Conservation (phyloP, 2,113 vertebrate genomes). For the Peromyscus leucopus region DNA sequence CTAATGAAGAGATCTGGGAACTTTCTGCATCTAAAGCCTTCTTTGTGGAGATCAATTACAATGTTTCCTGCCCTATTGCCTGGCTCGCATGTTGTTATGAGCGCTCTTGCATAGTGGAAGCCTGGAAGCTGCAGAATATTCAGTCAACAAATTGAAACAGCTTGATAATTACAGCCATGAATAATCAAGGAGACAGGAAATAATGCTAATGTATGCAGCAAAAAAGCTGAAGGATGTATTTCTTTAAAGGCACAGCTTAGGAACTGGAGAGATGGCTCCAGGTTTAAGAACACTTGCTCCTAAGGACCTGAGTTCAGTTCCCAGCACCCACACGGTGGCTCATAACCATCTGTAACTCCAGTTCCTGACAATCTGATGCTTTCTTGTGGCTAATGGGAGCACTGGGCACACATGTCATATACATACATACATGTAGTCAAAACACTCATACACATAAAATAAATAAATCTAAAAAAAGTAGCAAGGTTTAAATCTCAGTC, state of each 20-base stretch:
- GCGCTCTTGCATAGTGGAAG: slow-evolving; percentile 53
- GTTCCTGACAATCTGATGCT: background rate
- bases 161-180: slow-evolving; percentile 62
- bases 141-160: slow-evolving; percentile 58
- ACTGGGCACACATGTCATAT: background rate
- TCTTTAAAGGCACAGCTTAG: slow-evolving; percentile 49
- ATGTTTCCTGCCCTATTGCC: slow-evolving; percentile 59
- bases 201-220: slow-evolving; percentile 25
- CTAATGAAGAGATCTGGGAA: slow-evolving; percentile 63
- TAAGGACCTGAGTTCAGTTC: background rate
- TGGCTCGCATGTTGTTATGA: slow-evolving; percentile 68
- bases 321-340: background rate
- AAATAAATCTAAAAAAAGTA: background rate
- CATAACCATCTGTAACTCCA: background rate
- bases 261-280: background rate
- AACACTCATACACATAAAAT: background rate
- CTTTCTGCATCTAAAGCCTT: slow-evolving; percentile 61
- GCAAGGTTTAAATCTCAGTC: slow-evolving; percentile 34
- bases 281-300: background rate
- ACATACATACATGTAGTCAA: background rate
- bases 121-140: slow-evolving; percentile 24
- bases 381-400: background rate
- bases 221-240: slow-evolving; percentile 7
- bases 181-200: slow-evolving; percentile 51
- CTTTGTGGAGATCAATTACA: slow-evolving; percentile 66